phyloP scores from a whole-genome alignment of 2,113 vertebrate genomes.

The Trochalopteron elliotii region DNA sequence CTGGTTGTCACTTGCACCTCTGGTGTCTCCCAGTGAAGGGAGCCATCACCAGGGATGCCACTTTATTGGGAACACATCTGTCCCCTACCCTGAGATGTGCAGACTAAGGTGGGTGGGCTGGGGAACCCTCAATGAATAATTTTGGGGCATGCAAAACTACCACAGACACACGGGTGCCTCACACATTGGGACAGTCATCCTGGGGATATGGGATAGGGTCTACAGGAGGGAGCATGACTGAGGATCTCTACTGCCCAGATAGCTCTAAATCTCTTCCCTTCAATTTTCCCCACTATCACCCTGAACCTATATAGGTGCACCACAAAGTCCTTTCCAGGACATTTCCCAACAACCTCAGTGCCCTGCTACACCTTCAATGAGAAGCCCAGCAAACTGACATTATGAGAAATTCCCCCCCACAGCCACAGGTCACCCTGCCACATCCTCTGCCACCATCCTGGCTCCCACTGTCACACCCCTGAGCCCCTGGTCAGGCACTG shows the following conservation, averaged over 20 bases:
- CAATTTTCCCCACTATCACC: neutral
- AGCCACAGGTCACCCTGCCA: neutral
- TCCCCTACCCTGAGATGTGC: neutral
- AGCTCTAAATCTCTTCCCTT: neutral
- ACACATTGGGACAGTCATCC: neutral
- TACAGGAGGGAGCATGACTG: neutral
- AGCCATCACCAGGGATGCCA: neutral
- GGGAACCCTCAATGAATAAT: neutral
- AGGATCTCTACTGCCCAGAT: neutral
- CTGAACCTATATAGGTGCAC: rapidly evolving
- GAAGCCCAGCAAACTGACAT: neutral
- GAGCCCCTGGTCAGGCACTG: neutral
- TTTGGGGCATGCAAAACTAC: neutral
- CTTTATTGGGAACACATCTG: rapidly evolving
- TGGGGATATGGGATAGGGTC: neutral
- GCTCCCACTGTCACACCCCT: neutral
- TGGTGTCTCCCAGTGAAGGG: neutral
- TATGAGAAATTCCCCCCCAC: rapidly evolving
- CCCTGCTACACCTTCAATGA: neutral
- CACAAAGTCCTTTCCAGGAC: neutral
- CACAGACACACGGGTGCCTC: rapidly evolving
- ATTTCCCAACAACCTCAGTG: neutral
- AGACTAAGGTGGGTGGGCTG: neutral
- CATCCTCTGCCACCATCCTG: rapidly evolving
- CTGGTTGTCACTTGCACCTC: neutral